Percentiles rank a stretch among this genome's conserved stretches.
phyloP scores from a whole-genome alignment of 2,888 invertebrate species.

The Idaea biselata region DNA sequence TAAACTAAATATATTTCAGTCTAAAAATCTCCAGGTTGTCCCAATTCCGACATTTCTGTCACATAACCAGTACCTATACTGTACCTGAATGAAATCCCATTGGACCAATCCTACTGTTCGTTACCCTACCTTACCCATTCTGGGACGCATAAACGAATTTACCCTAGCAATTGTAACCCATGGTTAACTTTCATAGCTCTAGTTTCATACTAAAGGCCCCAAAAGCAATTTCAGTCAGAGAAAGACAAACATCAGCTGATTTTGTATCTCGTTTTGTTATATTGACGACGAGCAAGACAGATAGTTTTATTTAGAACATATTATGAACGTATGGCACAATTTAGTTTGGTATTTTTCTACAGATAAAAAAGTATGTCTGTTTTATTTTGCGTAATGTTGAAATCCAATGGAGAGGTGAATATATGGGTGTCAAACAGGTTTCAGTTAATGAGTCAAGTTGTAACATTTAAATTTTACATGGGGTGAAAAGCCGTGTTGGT shows the following conservation, averaged over 20 bases:
- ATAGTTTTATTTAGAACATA: background rate
- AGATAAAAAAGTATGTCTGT: conserved; percentile 10
- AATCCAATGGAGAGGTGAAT: conserved; percentile 42
- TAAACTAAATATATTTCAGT: background rate
- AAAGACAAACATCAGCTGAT: background rate
- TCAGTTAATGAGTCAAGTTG: conserved; percentile 51
- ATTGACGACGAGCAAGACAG: background rate
- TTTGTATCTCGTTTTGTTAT: background rate
- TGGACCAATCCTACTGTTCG: conserved; percentile 69
- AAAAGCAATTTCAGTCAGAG: background rate
- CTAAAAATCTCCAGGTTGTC: conserved; percentile 40
- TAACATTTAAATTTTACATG: conserved; percentile 36
- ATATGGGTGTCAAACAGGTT: conserved; percentile 42
- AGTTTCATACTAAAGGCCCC: background rate
- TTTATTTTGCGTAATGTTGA: background rate
- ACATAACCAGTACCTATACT: conserved; percentile 40
- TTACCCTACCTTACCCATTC: conserved; percentile 48
- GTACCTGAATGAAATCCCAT: conserved; percentile 52
- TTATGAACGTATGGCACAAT: background rate
- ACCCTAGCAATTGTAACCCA: conserved; percentile 72
- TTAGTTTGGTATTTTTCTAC: conserved; percentile 28
- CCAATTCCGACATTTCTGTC: conserved; percentile 55
- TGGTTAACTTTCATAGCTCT: conserved; percentile 52
- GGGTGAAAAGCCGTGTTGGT: conserved; percentile 6
- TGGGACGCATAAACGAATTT: conserved; percentile 71